These are phyloP conservation scores for Whitmania pigra DNA, from an alignment of 1,140 invertebrate species.

Conservation along the genomic window DNA sequence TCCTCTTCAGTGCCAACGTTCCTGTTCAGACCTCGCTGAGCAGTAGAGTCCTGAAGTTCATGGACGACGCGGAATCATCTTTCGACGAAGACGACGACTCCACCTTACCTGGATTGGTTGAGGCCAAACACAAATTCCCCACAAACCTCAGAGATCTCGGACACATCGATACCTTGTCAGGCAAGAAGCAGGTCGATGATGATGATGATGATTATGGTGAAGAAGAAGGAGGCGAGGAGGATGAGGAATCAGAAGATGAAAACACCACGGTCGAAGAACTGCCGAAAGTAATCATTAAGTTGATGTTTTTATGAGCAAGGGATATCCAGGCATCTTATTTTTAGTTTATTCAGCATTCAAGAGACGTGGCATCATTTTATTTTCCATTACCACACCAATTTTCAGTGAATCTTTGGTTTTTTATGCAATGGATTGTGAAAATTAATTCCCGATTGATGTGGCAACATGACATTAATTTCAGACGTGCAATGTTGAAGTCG, in stretches of 20 bases:
- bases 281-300: background rate
- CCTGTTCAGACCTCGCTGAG: background rate
- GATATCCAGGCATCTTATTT: too few relatives aligned
- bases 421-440: background rate
- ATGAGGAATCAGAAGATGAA: background rate
- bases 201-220: background rate
- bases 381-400: too few relatives aligned
- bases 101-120: too few relatives aligned
- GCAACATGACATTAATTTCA: background rate
- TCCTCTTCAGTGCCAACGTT: too few relatives aligned
- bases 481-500: conserved; percentile 3
- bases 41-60: conserved; percentile 4
- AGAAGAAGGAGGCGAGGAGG: background rate
- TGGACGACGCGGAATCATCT: background rate
- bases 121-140: background rate
- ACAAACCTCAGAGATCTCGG: background rate
- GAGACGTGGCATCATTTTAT: too few relatives aligned
- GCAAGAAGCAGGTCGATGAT: too few relatives aligned
- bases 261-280: conserved; percentile 1
- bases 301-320: too few relatives aligned
- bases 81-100: conserved; percentile 7
- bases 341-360: too few relatives aligned
- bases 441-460: background rate
- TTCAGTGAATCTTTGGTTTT: too few relatives aligned
- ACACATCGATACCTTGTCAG: background rate